These are phyloP conservation scores for Xiphophorus hellerii DNA, from an alignment of 2,113 vertebrate genomes.

Conservation along the genomic window DNA sequence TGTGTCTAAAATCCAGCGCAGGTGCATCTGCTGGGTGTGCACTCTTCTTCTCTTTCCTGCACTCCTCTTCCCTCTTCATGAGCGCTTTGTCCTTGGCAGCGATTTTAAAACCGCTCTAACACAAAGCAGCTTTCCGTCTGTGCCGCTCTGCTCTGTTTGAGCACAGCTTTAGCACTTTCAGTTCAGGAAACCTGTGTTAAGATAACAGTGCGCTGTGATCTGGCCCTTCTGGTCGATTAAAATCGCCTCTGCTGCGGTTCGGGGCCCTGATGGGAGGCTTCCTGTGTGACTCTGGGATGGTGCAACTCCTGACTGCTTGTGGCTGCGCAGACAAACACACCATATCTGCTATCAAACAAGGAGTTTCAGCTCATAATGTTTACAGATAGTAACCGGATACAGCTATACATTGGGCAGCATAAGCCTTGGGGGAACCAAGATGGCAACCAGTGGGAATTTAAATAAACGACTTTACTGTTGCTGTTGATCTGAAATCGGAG, in stretches of 20 bases:
- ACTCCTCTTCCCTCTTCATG: too few species aligned
- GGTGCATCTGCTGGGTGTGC: conserved; percentile 7
- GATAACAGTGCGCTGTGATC: background rate
- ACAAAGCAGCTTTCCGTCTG: background rate
- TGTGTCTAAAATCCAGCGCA: conserved; percentile 9
- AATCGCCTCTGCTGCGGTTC: background rate
- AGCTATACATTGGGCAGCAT: background rate
- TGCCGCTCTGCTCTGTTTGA: background rate
- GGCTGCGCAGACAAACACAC: conserved; percentile 8
- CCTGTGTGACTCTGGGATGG: conserved; percentile 51
- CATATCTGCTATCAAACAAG: conserved; percentile 5
- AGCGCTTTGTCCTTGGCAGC: background rate
- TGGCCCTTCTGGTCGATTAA: conserved; percentile 10
- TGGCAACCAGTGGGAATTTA: background rate
- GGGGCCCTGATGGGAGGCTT: conserved; percentile 48
- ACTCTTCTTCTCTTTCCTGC: too few species aligned
- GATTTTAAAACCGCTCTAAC: background rate
- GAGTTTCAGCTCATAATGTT: conserved; percentile 5
- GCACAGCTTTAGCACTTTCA: background rate
- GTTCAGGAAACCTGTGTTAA: background rate
- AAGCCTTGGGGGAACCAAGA: background rate
- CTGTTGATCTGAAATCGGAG: background rate
- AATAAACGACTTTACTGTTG: background rate
- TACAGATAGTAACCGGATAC: background rate
- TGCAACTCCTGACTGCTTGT: conserved; percentile 43